Conservation (phyloP, 2,797 vertebrate genomes). For the Halcyon badia region DNA sequence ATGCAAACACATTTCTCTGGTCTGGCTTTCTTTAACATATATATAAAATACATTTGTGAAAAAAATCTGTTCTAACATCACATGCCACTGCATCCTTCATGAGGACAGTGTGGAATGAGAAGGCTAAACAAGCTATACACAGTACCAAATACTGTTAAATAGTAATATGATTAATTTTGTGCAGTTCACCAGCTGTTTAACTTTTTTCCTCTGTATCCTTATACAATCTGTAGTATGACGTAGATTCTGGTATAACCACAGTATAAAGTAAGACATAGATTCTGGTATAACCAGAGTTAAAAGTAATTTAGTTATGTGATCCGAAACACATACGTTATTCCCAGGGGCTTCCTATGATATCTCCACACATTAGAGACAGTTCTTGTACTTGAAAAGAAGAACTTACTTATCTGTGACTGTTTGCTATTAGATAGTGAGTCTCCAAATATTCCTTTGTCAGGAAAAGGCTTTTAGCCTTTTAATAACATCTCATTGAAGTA, state of each 20-base stretch:
- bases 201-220: not conserved
- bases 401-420: not conserved
- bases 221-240: not conserved
- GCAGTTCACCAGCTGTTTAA: not conserved
- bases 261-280: not conserved
- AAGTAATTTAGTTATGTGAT: not conserved
- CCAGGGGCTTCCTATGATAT: not conserved
- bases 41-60: not conserved
- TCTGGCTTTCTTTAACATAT: not conserved
- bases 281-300: not conserved
- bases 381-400: not conserved
- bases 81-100: not conserved
- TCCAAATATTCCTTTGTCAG: not conserved
- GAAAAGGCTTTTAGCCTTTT: not conserved
- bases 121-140: not conserved
- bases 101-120: not conserved
- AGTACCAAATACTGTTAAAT: not conserved
- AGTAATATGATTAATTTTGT: not conserved
- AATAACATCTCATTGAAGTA: not conserved
- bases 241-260: not conserved
- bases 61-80: not conserved
- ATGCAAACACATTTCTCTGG: not conserved
- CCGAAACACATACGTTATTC: not conserved
- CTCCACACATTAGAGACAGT: not conserved
- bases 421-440: not conserved